A percentile compares a stretch with the other conserved stretches of the same genome.
phyloP scores from a whole-genome alignment of 1,140 invertebrate genomes.

The Megalopta genalis region DNA sequence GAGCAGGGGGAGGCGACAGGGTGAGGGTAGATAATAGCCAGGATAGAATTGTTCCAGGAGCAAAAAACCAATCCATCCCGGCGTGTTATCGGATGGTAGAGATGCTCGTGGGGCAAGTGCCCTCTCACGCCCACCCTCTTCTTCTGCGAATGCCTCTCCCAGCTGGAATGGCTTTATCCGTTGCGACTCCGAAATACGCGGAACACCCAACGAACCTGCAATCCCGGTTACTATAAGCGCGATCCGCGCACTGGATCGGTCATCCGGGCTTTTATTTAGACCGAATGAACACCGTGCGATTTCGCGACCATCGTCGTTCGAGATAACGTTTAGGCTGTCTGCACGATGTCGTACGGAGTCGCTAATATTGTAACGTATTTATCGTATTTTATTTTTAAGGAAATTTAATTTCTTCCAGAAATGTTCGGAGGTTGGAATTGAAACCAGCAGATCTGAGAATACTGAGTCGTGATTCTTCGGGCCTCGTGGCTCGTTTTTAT shows the following conservation, averaged over 20 bases:
- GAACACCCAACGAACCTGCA: background rate
- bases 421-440: too few species aligned
- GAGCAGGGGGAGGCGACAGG: conserved; percentile 5
- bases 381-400: too few species aligned
- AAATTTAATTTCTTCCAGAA: too few species aligned
- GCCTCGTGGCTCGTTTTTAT: too few species aligned
- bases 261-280: background rate
- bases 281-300: background rate
- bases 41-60: conserved; percentile 73
- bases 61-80: conserved; percentile 73
- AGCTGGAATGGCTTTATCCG: conserved; percentile 41
- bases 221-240: conserved; percentile 13
- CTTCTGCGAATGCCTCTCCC: conserved; percentile 33
- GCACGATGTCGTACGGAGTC: too few species aligned
- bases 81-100: conserved; percentile 73
- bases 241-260: background rate
- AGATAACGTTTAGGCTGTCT: too few species aligned
- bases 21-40: conserved; percentile 70
- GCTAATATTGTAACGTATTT: too few species aligned
- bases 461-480: too few species aligned
- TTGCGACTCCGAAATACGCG: background rate
- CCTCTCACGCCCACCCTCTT: conserved; percentile 7
- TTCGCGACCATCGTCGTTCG: background rate
- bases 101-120: conserved; percentile 61
- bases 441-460: too few species aligned